Percentiles rank a stretch among this genome's conserved stretches.
Conservation (phyloP, 2,888 invertebrate genomes). For the Thera obeliscata region DNA sequence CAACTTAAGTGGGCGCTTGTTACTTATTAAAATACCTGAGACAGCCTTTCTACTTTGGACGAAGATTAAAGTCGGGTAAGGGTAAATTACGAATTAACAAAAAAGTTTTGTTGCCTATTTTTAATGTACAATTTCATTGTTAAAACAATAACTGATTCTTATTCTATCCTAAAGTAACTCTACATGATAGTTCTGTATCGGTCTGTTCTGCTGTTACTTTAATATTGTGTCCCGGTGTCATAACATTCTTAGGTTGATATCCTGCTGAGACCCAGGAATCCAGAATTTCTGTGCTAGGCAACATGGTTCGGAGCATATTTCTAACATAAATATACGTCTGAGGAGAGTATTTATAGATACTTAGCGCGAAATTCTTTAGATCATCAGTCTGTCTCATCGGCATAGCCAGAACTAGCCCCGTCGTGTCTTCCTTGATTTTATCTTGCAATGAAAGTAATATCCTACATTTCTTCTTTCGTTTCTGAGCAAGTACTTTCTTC, state of each 20-base stretch:
- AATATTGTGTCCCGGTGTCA: conserved; percentile 63
- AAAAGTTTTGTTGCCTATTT: neutral
- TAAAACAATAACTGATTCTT: conserved; percentile 47
- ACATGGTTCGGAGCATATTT: conserved; percentile 73
- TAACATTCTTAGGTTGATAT: conserved; percentile 65
- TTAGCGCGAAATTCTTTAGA: conserved; percentile 75
- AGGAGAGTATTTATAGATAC: conserved; percentile 78
- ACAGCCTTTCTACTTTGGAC: neutral
- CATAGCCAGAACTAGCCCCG: conserved; percentile 75
- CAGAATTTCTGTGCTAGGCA: conserved; percentile 74
- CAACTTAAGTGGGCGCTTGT: too few relatives aligned
- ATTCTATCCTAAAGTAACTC: conserved; percentile 64
- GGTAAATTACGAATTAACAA: neutral
- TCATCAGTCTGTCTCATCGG: conserved; percentile 76
- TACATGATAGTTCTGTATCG: conserved; percentile 72
- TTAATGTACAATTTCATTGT: conserved; percentile 37
- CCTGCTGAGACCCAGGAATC: conserved; percentile 73
- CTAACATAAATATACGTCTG: conserved; percentile 78
- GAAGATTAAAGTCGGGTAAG: neutral
- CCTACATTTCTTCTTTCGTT: conserved; percentile 74
- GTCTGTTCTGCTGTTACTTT: conserved; percentile 74
- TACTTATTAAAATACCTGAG: too few relatives aligned
- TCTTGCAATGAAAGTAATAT: conserved; percentile 74
- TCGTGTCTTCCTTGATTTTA: conserved; percentile 75
- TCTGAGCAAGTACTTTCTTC: conserved; percentile 67